Evolutionary conservation across 1,140 invertebrate genomes (phyloP).

Genomic region (Musca domestica): DNA sequence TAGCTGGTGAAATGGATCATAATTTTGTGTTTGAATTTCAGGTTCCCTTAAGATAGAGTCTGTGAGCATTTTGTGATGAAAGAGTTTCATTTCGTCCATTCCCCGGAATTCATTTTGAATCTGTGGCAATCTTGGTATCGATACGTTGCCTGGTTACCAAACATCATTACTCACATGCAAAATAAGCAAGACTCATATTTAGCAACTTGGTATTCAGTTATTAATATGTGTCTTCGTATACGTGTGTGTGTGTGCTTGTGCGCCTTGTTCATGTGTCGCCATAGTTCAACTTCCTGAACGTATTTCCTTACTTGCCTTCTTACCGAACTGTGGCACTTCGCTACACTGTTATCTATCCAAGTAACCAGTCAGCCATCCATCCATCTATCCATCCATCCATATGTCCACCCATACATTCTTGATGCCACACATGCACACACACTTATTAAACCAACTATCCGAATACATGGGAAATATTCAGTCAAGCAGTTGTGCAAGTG

Average conservation of each 20-base stretch:
- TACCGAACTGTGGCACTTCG: neutral
- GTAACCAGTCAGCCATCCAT: neutral
- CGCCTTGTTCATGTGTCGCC: neutral
- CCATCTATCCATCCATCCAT: neutral
- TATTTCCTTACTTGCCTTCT: slow-evolving; percentile 11
- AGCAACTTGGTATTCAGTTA: no score
- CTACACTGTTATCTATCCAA: slow-evolving; percentile 7
- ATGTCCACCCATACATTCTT: neutral
- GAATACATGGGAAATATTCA: neutral
- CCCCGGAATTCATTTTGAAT: no score
- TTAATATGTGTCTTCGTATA: neutral
- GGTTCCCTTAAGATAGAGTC: no score
- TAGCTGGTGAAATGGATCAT: no score
- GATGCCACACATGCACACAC: neutral
- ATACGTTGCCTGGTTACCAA: no score
- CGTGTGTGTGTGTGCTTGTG: neutral
- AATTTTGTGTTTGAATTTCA: no score
- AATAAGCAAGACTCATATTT: no score
- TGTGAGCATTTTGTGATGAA: no score
- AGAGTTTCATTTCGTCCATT: no score
- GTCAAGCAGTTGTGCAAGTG: neutral
- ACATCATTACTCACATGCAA: no score
- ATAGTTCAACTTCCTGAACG: slow-evolving; percentile 18
- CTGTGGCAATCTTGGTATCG: no score
- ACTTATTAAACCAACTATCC: no score